A percentile compares a stretch with the other conserved stretches of the same genome.
Conservation (phyloP, 2,888 invertebrate species). For the Chymomyza procnemis region DNA sequence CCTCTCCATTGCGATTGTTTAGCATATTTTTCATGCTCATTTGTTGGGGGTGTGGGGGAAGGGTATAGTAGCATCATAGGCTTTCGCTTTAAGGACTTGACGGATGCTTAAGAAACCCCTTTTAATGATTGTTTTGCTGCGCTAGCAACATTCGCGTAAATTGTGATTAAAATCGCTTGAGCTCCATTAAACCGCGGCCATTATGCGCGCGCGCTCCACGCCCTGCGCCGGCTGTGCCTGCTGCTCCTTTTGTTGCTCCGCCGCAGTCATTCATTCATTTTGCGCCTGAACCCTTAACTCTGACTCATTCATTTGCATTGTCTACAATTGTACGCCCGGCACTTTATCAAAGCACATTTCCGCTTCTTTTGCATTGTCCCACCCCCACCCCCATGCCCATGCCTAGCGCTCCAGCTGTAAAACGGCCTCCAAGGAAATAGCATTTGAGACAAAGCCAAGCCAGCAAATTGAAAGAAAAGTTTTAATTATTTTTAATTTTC, state of each 20-base stretch:
- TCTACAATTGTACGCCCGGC: constrained; percentile 16
- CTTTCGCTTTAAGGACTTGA: not conserved
- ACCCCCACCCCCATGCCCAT: no score
- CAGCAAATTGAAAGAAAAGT: constrained; percentile 68
- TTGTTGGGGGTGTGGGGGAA: not conserved
- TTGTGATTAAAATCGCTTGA: constrained; percentile 72
- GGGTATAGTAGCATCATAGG: no score
- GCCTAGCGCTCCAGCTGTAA: constrained; percentile 39
- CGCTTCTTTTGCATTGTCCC: constrained; percentile 24
- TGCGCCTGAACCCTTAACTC: not conserved
- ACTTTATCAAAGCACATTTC: constrained; percentile 61
- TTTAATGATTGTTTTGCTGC: constrained; percentile 21
- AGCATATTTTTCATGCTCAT: not conserved
- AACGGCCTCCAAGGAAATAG: constrained; percentile 56
- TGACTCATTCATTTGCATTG: constrained; percentile 5
- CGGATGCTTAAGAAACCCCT: constrained; percentile 24
- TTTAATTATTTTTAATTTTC: constrained; percentile 77
- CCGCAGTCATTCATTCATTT: not conserved
- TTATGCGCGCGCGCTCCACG: constrained; percentile 39
- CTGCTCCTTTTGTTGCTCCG: no score
- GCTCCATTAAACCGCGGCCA: constrained; percentile 73
- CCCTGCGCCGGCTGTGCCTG: no score
- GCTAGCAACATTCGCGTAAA: constrained; percentile 46
- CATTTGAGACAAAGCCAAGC: constrained; percentile 39
- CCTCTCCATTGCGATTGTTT: not conserved